A percentile compares a stretch with the other conserved stretches of the same genome.
Conservation (phyloP, 2,797 vertebrate genomes). For the Hydrophis major region DNA sequence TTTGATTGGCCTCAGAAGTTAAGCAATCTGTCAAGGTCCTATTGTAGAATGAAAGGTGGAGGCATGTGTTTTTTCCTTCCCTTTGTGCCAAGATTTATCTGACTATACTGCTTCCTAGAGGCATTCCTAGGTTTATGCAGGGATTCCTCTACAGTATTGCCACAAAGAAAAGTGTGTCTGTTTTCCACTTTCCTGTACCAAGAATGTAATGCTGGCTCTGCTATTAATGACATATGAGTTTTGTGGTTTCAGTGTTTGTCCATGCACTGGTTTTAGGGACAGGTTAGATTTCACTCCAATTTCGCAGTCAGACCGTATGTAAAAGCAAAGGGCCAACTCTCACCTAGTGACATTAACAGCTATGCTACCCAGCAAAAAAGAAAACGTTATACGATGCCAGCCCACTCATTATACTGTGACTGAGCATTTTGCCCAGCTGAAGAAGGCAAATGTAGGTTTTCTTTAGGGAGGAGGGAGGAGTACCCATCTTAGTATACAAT, state of each 20-base stretch:
- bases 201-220: background rate
- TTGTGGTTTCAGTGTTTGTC: background rate
- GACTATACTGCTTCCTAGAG: background rate
- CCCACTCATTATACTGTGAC: background rate
- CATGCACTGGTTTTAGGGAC: background rate
- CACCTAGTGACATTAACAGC: constrained; percentile 4
- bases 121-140: accelerated
- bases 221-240: background rate
- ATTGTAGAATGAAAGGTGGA: background rate
- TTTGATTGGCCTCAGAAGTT: background rate
- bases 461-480: background rate
- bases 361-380: background rate
- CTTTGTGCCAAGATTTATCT: background rate
- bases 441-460: background rate
- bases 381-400: constrained; percentile 13
- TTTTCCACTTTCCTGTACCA: background rate
- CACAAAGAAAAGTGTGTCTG: background rate
- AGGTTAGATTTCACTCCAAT: background rate
- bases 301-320: accelerated
- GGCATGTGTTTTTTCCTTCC: background rate
- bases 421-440: constrained; percentile 4
- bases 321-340: background rate
- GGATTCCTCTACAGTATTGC: background rate
- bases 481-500: background rate
- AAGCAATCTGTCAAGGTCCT: background rate